Evolutionary conservation across 2,797 vertebrate genomes (phyloP).

Genomic region (Manis pentadactyla): DNA sequence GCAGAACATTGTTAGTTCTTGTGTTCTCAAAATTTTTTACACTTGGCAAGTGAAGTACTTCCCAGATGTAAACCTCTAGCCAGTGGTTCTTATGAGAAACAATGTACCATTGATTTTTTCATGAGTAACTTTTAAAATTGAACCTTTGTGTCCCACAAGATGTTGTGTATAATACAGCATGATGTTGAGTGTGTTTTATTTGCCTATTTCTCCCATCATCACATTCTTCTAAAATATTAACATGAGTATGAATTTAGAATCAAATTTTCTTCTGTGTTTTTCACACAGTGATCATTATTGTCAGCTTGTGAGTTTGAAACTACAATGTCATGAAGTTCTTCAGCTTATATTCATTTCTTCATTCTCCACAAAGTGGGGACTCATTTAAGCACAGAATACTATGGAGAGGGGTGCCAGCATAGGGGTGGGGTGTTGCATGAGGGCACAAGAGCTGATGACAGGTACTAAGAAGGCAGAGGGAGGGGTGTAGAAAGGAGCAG

Average conservation of each 20-base stretch:
- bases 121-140: conserved; percentile 43
- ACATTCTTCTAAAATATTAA: conserved; percentile 40
- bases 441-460: background rate
- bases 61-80: background rate
- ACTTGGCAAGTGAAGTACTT: conserved; percentile 13
- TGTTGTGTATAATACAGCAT: background rate
- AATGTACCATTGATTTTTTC: conserved; percentile 19
- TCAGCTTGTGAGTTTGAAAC: conserved; percentile 2
- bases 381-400: background rate
- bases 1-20: background rate
- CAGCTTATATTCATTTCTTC: background rate
- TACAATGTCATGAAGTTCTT: background rate
- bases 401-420: background rate
- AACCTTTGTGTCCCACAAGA: background rate
- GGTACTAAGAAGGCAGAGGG: background rate
- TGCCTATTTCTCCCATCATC: background rate
- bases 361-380: background rate
- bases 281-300: background rate
- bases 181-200: conserved; percentile 34
- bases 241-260: conserved; percentile 30
- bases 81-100: conserved; percentile 33
- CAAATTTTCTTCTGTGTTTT: conserved; percentile 46
- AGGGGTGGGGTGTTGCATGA: background rate
- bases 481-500: background rate
- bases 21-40: conserved; percentile 12